Percentiles rank a stretch among this genome's conserved stretches.
Conservation (phyloP, 2,113 vertebrate species). For the Rynchops niger region DNA sequence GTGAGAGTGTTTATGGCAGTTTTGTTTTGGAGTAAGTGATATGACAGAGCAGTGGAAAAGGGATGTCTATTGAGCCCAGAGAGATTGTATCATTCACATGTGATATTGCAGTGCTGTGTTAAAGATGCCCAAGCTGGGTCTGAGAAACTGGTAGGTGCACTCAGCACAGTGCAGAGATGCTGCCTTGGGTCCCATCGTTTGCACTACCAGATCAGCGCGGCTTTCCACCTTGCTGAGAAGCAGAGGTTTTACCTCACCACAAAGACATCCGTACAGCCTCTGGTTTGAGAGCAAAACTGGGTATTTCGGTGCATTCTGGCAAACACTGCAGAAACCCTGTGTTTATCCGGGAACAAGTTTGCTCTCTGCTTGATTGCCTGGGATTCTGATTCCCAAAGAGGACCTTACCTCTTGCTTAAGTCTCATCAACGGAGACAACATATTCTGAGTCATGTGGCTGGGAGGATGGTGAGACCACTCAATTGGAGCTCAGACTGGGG, state of each 20-base stretch:
- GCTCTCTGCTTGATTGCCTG: neutral
- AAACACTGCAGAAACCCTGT: neutral
- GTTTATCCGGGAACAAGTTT: neutral
- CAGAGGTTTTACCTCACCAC: neutral
- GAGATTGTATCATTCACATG: neutral
- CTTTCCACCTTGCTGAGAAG: neutral
- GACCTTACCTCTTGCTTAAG: neutral
- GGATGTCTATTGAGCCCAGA: neutral
- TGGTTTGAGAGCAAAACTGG: neutral
- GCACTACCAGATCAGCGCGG: neutral
- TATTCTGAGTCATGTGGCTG: neutral
- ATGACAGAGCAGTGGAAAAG: neutral
- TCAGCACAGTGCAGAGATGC: neutral
- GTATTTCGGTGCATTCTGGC: neutral
- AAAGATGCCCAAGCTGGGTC: neutral
- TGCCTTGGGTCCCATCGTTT: neutral
- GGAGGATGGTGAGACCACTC: neutral
- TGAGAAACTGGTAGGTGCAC: neutral
- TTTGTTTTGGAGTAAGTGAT: neutral
- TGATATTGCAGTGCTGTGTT: neutral
- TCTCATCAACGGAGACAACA: neutral
- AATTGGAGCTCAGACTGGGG: neutral
- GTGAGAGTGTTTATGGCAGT: neutral
- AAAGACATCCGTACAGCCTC: neutral
- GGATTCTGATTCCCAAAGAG: neutral